phyloP scores from a whole-genome alignment of 1,140 invertebrate genomes.

The Himalopsyche phryganea region DNA sequence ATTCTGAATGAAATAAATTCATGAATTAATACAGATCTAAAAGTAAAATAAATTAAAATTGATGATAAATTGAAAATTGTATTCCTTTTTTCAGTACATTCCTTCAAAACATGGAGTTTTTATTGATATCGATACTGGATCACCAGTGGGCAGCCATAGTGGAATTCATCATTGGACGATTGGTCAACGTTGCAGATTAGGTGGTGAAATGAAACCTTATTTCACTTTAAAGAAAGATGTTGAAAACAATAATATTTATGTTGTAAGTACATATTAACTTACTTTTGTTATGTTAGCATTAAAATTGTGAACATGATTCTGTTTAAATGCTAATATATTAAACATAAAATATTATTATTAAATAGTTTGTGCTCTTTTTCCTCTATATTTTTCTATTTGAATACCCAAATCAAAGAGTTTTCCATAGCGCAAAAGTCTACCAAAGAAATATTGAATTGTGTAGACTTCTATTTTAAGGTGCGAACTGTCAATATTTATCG shows the following conservation, averaged over 20 bases:
- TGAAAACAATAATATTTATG: slow-evolving; percentile 70
- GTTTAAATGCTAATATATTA: not conserved
- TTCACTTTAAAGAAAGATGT: slow-evolving; percentile 73
- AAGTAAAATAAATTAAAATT: not conserved
- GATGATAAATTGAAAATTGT: too few relatives aligned
- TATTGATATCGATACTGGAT: slow-evolving; percentile 77
- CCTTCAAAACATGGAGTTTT: slow-evolving; percentile 73
- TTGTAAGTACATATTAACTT: slow-evolving; percentile 69
- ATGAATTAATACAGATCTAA: not conserved
- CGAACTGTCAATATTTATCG: too few relatives aligned
- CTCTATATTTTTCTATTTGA: not conserved
- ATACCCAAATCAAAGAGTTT: not conserved
- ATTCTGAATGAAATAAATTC: not conserved
- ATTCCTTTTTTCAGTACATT: slow-evolving; percentile 78
- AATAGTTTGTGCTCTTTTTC: not conserved
- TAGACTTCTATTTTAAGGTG: too few relatives aligned
- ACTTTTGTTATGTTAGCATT: not conserved
- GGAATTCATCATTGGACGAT: slow-evolving; percentile 90
- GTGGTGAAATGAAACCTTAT: slow-evolving; percentile 56
- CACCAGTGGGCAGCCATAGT: slow-evolving; percentile 73
- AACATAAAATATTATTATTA: not conserved
- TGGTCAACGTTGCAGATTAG: slow-evolving; percentile 75
- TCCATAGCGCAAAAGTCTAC: not conserved
- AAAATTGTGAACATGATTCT: not conserved
- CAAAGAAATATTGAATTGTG: not conserved